These are phyloP conservation scores for Gymnocypris eckloni DNA, from an alignment of 2,797 vertebrate species.

Conservation along the genomic window DNA sequence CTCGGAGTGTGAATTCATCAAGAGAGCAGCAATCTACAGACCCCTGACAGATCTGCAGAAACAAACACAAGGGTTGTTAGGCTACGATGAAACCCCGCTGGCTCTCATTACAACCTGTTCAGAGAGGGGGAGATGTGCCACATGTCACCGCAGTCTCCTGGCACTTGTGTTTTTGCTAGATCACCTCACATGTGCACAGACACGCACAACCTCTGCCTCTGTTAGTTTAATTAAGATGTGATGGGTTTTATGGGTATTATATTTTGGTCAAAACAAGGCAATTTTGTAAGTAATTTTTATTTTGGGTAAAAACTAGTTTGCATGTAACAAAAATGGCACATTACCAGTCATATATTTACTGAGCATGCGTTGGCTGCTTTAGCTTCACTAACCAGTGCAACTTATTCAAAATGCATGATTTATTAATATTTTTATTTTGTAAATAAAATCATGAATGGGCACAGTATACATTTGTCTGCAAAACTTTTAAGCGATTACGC, in stretches of 20 bases:
- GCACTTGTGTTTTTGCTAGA: constrained; percentile 56
- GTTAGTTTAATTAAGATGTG: neutral
- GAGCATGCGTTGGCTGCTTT: neutral
- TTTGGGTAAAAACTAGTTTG: neutral
- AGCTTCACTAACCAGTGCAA: neutral
- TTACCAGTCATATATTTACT: neutral
- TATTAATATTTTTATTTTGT: neutral
- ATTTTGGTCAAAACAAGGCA: neutral
- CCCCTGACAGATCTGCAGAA: constrained; percentile 63
- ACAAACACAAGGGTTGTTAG: constrained; percentile 68
- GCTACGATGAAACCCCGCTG: constrained; percentile 73
- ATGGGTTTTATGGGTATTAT: neutral
- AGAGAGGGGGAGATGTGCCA: constrained; percentile 62
- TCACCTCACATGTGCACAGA: constrained; percentile 9
- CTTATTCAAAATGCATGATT: neutral
- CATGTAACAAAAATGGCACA: neutral
- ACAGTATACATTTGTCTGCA: neutral
- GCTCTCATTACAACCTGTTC: constrained; percentile 72
- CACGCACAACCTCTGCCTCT: constrained; percentile 5
- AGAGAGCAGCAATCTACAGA: constrained; percentile 66
- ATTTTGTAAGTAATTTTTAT: neutral
- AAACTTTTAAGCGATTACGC: neutral
- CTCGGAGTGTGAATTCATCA: constrained; percentile 39
- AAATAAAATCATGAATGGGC: neutral
- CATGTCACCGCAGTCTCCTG: constrained; percentile 52